Conservation (phyloP, 92 coral and sea anemone genomes). For the Zoanthus solanderi region DNA sequence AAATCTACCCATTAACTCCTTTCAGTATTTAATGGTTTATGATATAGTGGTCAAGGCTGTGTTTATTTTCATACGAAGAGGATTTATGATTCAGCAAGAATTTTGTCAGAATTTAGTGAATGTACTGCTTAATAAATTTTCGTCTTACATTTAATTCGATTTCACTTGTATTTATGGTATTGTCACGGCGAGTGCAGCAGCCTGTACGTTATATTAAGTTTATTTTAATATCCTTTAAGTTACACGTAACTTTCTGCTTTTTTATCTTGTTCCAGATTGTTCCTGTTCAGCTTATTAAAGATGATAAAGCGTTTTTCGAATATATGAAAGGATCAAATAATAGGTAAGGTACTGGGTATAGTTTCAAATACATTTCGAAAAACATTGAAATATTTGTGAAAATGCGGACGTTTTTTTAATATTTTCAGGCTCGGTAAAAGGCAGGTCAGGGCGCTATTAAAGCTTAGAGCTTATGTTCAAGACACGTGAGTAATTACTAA, state of each 20-base stretch:
- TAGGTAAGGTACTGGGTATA: constrained; percentile 57
- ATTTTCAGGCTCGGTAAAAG: constrained; percentile 75
- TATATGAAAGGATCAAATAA: constrained; percentile 90
- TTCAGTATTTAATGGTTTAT: no score
- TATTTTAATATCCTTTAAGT: not conserved
- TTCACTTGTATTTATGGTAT: not conserved
- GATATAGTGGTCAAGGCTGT: no score
- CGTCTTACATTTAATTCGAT: not conserved
- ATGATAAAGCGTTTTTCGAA: constrained; percentile 70
- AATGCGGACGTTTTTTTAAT: not conserved
- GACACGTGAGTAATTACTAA: constrained; percentile 72
- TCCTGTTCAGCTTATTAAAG: constrained; percentile 77
- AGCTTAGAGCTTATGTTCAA: constrained; percentile 89
- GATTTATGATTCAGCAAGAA: no score
- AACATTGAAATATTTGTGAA: not conserved
- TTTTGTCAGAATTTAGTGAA: no score
- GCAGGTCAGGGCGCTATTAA: constrained; percentile 87
- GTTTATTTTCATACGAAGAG: no score
- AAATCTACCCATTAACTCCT: no score
- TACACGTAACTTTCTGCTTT: not conserved
- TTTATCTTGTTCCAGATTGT: constrained; percentile 71
- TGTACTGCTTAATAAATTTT: not conserved
- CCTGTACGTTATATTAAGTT: not conserved
- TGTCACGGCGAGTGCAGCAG: not conserved
- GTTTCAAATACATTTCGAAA: not conserved